Evolutionary conservation across 2,888 invertebrate species (phyloP).

Genomic region (Drosophila pullipes): DNA sequence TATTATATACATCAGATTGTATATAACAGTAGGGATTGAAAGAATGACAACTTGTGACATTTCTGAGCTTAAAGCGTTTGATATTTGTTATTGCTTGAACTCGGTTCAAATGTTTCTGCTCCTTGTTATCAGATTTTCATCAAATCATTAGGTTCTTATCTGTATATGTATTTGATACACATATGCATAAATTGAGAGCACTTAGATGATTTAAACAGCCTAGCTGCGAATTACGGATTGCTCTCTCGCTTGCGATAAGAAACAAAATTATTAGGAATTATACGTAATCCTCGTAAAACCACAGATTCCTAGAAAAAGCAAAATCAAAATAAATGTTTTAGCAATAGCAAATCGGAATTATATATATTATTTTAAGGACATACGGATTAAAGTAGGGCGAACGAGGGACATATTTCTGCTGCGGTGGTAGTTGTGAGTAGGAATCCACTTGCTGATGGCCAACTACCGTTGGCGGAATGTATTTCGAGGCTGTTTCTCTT

Average conservation of each 20-base stretch:
- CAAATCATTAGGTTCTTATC: neutral
- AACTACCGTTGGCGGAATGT: constrained; percentile 17
- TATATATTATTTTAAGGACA: constrained; percentile 14
- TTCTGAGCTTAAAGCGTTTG: neutral
- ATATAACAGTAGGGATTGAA: too few relatives aligned
- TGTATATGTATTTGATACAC: neutral
- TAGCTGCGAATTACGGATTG: neutral
- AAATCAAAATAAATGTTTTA: neutral
- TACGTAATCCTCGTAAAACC: constrained; percentile 26
- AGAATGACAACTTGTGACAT: neutral
- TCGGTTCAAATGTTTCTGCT: neutral
- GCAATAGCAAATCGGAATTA: neutral
- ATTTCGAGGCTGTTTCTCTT: constrained; percentile 39
- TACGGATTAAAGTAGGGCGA: constrained; percentile 50
- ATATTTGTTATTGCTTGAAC: too few relatives aligned
- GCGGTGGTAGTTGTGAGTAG: neutral
- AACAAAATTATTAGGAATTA: neutral
- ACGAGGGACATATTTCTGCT: constrained; percentile 38
- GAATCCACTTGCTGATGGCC: neutral
- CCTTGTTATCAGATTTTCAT: neutral
- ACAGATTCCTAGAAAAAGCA: constrained; percentile 45
- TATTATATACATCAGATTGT: neutral
- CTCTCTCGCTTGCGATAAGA: constrained; percentile 15
- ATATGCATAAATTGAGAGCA: neutral
- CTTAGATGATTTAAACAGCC: neutral